Evolutionary conservation across 2,113 vertebrate genomes (phyloP).

Genomic region (Zonotrichia leucophrys): DNA sequence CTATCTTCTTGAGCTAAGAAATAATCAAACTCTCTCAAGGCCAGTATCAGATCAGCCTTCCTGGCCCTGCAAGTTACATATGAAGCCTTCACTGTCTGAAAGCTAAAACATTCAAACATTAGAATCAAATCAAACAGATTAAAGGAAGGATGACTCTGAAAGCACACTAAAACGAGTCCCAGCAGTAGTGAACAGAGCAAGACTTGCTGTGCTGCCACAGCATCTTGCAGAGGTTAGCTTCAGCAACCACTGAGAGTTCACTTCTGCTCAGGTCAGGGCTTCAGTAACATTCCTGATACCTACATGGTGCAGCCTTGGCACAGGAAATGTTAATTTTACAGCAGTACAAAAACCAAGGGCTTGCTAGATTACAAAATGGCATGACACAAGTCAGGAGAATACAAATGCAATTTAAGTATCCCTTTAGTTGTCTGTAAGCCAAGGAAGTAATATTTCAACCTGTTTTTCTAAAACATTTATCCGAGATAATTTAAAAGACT

Average conservation of each 20-base stretch:
- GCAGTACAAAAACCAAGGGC: background rate
- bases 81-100: background rate
- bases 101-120: background rate
- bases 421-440: background rate
- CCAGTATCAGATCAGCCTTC: background rate
- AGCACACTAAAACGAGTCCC: background rate
- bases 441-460: background rate
- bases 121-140: background rate
- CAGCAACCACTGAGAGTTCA: background rate
- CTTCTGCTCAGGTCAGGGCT: background rate
- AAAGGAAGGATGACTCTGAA: background rate
- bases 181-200: background rate
- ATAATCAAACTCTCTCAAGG: background rate
- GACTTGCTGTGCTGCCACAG: background rate
- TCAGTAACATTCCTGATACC: background rate
- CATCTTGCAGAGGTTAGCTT: background rate
- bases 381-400: rapidly evolving
- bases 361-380: background rate
- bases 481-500: background rate
- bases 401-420: background rate
- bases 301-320: background rate
- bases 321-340: rapidly evolving
- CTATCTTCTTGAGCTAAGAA: background rate
- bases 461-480: background rate
- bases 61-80: background rate